phyloP scores from a whole-genome alignment of 2,888 invertebrate species.

The Azorinus chamasolen region DNA sequence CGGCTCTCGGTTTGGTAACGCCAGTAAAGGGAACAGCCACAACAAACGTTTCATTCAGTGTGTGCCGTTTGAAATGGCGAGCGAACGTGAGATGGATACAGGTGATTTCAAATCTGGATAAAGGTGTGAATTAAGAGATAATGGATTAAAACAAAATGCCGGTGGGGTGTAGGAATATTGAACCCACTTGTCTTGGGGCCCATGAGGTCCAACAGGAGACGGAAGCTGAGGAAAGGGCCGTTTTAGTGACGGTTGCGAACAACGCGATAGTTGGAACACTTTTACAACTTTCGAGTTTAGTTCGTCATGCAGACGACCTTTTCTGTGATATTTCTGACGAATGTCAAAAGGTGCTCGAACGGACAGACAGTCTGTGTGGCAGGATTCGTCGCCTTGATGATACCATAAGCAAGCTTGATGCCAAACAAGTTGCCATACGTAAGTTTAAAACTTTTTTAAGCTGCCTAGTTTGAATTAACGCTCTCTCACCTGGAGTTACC shows the following conservation, averaged over 20 bases:
- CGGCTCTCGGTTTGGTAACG: slow-evolving; percentile 21
- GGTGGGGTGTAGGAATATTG: slow-evolving; percentile 74
- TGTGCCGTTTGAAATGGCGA: slow-evolving; percentile 12
- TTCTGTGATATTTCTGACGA: slow-evolving; percentile 82
- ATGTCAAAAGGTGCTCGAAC: slow-evolving; percentile 79
- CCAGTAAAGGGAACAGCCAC: slow-evolving; percentile 47
- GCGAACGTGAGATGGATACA: not conserved
- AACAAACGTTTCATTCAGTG: slow-evolving; percentile 29
- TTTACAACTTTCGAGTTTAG: slow-evolving; percentile 80
- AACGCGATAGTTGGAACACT: slow-evolving; percentile 77
- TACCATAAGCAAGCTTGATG: slow-evolving; percentile 72
- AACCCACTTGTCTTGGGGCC: slow-evolving; percentile 74
- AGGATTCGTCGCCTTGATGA: slow-evolving; percentile 64
- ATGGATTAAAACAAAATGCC: slow-evolving; percentile 68
- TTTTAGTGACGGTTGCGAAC: slow-evolving; percentile 71
- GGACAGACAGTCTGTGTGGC: slow-evolving; percentile 70
- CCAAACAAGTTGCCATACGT: slow-evolving; percentile 80
- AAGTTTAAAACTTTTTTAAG: slow-evolving; percentile 64
- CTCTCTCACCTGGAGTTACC: too few relatives aligned
- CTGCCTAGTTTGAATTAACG: not conserved
- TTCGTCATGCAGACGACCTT: slow-evolving; percentile 82
- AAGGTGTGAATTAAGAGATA: slow-evolving; percentile 2
- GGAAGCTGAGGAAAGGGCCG: slow-evolving; percentile 60
- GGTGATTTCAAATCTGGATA: slow-evolving; percentile 13
- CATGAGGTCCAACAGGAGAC: slow-evolving; percentile 65